Evolutionary conservation across 2,797 vertebrate genomes (phyloP).

Genomic region (Sylvia borin): DNA sequence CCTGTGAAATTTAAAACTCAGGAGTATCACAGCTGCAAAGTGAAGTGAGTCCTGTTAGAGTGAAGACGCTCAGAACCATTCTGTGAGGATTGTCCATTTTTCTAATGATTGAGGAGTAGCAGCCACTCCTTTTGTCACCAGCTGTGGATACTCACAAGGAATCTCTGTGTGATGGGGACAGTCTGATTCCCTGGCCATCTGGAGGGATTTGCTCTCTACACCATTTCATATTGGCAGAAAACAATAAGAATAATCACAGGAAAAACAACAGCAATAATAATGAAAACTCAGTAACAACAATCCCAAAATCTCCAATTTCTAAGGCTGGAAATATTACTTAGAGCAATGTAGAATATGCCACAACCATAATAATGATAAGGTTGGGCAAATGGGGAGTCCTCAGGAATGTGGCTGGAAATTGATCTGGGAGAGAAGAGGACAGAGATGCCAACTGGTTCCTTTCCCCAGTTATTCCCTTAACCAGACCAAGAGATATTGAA

Average conservation of each 20-base stretch:
- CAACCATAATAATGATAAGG: neutral
- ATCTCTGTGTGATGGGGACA: rapidly evolving
- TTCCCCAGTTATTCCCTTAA: neutral
- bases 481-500: neutral
- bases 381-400: neutral
- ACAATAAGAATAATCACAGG: neutral
- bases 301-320: neutral
- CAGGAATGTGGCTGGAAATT: neutral
- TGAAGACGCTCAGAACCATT: neutral
- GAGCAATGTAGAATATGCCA: neutral
- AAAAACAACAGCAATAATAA: neutral
- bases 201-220: neutral
- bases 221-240: neutral
- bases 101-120: neutral
- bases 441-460: neutral
- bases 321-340: neutral
- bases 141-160: neutral
- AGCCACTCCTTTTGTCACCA: neutral
- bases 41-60: neutral
- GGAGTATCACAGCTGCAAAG: neutral
- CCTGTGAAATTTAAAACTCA: neutral
- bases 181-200: neutral
- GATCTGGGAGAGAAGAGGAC: neutral
- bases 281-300: neutral
- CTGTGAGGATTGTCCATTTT: neutral